Percentiles rank a stretch among this genome's conserved stretches.
Evolutionary conservation across 1,140 invertebrate species (phyloP).

Genomic region (Zaprionus davidi): DNA sequence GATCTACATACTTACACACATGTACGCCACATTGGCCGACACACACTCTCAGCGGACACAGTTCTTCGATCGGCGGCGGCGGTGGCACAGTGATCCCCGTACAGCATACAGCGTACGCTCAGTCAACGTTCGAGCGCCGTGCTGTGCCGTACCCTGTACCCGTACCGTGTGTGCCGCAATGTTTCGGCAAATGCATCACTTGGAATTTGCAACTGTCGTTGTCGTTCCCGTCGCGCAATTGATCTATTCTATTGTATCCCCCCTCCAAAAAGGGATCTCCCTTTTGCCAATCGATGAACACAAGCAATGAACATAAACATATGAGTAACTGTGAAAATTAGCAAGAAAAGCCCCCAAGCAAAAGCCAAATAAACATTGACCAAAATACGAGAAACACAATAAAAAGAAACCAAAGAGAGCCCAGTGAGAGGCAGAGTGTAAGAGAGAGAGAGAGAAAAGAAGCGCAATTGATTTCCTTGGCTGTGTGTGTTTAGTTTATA

Average conservation of each 20-base stretch:
- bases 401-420: conserved; percentile 1
- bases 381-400: conserved; percentile 2
- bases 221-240: conserved; percentile 9
- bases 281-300: background rate
- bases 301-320: background rate
- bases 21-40: conserved; percentile 3
- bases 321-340: conserved; percentile 34
- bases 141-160: conserved; percentile 17
- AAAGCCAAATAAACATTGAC: conserved; percentile 33
- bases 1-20: background rate
- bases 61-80: conserved; percentile 18
- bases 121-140: conserved; percentile 72
- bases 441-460: background rate
- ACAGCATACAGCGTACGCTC: conserved; percentile 32
- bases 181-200: conserved; percentile 55
- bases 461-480: conserved; percentile 3
- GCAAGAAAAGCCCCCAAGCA: conserved; percentile 16
- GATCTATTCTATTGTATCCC: background rate
- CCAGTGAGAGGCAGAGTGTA: background rate
- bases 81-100: conserved; percentile 26
- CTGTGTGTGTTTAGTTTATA: conserved; percentile 27
- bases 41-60: background rate
- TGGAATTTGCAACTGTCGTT: conserved; percentile 18
- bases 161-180: conserved; percentile 67
- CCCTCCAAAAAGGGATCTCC: background rate